Conservation (phyloP, 1,140 invertebrate species). For the Intoshia linei region DNA sequence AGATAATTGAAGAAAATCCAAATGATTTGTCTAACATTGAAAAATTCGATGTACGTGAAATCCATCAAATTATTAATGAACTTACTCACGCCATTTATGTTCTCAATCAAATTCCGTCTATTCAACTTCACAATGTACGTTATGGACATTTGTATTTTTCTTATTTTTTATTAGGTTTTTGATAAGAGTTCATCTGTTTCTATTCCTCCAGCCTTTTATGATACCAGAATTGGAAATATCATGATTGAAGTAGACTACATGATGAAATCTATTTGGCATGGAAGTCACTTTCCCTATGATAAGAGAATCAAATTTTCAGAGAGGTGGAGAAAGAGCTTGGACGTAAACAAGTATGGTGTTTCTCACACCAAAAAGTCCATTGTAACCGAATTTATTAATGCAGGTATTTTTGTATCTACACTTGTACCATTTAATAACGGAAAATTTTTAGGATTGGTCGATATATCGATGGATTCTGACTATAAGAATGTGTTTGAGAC, state of each 20-base stretch:
- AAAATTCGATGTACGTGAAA: slow-evolving; percentile 9
- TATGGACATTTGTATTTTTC: too few relatives aligned
- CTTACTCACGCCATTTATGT: slow-evolving; percentile 19
- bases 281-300: slow-evolving; percentile 18
- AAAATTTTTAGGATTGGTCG: slow-evolving; percentile 14
- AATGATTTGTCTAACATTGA: slow-evolving; percentile 3
- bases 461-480: slow-evolving; percentile 17
- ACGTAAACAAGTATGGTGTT: slow-evolving; percentile 14
- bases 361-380: slow-evolving; percentile 17
- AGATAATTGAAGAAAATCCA: neutral
- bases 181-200: slow-evolving; percentile 16
- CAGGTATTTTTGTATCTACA: slow-evolving; percentile 10
- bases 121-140: too few relatives aligned
- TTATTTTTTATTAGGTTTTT: slow-evolving; percentile 17
- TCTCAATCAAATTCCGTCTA: slow-evolving; percentile 17
- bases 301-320: slow-evolving; percentile 21
- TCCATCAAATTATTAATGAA: slow-evolving; percentile 20
- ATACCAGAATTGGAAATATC: slow-evolving; percentile 16
- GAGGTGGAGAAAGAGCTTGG: slow-evolving; percentile 16
- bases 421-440: neutral
- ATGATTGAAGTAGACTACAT: slow-evolving; percentile 19
- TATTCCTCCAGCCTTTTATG: slow-evolving; percentile 18
- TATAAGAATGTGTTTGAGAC: slow-evolving; percentile 12
- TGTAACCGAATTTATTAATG: slow-evolving; percentile 15
- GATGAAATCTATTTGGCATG: slow-evolving; percentile 22